These are phyloP conservation scores for Xiphorhynchus elegans DNA, from an alignment of 2,113 vertebrate species.

Conservation along the genomic window DNA sequence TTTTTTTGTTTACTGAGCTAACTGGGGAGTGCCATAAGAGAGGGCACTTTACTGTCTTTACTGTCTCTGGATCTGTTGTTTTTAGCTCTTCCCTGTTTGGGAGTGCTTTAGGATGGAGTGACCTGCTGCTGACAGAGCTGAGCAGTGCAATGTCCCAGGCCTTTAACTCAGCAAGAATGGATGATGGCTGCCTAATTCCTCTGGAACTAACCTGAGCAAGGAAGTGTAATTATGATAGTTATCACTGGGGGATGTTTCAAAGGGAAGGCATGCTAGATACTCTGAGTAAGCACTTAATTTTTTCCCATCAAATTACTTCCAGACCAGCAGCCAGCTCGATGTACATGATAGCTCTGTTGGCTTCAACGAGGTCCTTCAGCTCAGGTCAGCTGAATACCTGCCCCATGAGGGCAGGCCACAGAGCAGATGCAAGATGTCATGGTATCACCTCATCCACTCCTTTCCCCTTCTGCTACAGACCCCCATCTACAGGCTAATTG, in stretches of 20 bases:
- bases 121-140: background rate
- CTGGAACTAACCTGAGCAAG: background rate
- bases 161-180: background rate
- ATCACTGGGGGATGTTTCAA: background rate
- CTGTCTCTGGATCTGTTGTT: background rate
- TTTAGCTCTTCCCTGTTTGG: background rate
- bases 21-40: background rate
- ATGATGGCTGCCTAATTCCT: background rate
- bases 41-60: background rate
- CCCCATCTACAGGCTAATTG: background rate
- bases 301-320: slow-evolving; percentile 34
- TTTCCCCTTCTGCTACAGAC: background rate
- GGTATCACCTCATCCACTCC: background rate
- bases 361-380: background rate
- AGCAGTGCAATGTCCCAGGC: background rate
- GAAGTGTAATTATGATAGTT: slow-evolving; percentile 44
- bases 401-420: background rate
- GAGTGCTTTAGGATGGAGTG: background rate
- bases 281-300: slow-evolving; percentile 20
- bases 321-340: background rate
- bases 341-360: background rate
- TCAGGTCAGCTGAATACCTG: slow-evolving; percentile 4
- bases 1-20: background rate
- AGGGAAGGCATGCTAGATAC: background rate
- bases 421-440: background rate